Evolutionary conservation across 2,797 vertebrate genomes (phyloP), one percentile per base, ranked within the genome.

Genomic region (Falco columbarius): DNA sequence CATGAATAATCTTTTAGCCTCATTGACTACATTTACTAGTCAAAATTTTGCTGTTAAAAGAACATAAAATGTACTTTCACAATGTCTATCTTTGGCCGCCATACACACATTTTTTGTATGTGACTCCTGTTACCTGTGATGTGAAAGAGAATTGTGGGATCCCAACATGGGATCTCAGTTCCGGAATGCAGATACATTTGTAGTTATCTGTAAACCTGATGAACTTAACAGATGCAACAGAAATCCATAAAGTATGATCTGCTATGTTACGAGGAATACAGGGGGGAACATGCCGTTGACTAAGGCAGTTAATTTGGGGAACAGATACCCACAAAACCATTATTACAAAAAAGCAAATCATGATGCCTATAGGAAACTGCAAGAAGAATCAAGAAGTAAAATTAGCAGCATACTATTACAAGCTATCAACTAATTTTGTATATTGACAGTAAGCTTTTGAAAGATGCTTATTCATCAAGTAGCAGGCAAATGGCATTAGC

Each of bases 191-290:
- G 40, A 36, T 7, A 29, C 6, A 6, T 8, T 58, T 58, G 20
- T 12, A 65, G 27, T 30, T 89, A 26, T 40, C 26, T 61, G 55
- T 22, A 75, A 87, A 72, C 7, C 8, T 51, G 63, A 54, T 16
- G 13, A 46, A 58, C 1, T 58, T 47, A 68, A 10, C n/a, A 87
- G 42, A 29, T 40, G 24, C 26, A 89, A 51, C 32, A 82, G 38
- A 68, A 87, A 75, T 56, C 5, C 20, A 5, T 27, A 21, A 36
- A 12, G 29, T 70, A n/a, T 18, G 27, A 83, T 22, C 32, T 59
- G 7, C 30, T 63, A 2, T 1, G 1, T 61, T n/a, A 12, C 1
- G 1, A 86, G 13, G 29, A 86, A n/a, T 10, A 20, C 1, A 10
- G 10, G 14, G 12, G 36, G 11, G 29, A 66, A 55, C 3, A 26